Evolutionary conservation across 1,140 invertebrate species (phyloP), one percentile per base, ranked within the genome.

Genomic region (Vollenhovia emeryi): DNA sequence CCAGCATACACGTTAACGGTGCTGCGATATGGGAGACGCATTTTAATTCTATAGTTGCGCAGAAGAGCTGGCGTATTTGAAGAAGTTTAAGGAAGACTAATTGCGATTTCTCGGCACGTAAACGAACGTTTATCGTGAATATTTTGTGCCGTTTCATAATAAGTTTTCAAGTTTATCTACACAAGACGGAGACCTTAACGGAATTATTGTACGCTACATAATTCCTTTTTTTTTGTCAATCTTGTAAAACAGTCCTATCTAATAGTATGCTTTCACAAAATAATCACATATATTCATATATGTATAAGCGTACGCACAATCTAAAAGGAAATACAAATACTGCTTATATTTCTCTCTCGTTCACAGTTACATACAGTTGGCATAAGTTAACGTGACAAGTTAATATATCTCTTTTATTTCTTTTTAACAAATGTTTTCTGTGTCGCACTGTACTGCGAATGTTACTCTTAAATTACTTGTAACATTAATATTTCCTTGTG

Each of bases 21-120:
- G 83, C 69, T 62, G 45, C 27, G 73, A 40, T 75, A 86, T 86
- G 52, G 68, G 71, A 85, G 84, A 62, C 84, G 84, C 88, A 89
- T 90, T 91, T 89, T 68, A 87, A 91, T 90, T 89, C 69, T 73
- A 85, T 64, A 55, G 55, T 33, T 68, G 48, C 64, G n/a, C n/a
- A 45, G 52, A 79, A 48, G 64, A 71, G 27, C 15, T 71, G 82
- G 76, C 71, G 68, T 75, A 52, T 24, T 36, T 27, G 48, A 40
- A 76, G 3, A 62, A 40, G 4, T 24, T 15, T 66, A 7, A 15
- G 8, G 13, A 50, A 40, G 21, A 55, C 43, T 50, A 68, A 86
- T 87, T 60, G 11, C 18, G 11, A 11, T 62, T 86, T 73, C 66
- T 15, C n/a, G 27, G 52, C 83, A 86, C 50, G 62, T 79, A 80